A percentile compares a stretch with the other conserved stretches of the same genome.
Evolutionary conservation across 1,140 invertebrate species (phyloP).

Genomic region (Battus philenor): DNA sequence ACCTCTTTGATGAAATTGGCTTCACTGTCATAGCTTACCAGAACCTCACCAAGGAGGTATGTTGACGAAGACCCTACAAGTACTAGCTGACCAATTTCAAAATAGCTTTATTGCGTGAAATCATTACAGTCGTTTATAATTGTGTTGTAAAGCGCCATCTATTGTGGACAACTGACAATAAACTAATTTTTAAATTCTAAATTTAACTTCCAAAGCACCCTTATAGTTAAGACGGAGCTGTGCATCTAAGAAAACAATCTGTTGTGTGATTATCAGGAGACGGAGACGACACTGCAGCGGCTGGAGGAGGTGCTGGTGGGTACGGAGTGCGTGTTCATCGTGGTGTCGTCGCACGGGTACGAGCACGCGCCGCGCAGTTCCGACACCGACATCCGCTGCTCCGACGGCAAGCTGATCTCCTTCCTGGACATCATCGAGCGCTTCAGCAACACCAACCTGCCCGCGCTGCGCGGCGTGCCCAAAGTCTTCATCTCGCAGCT

Average conservation of each 20-base stretch:
- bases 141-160: too few relatives aligned
- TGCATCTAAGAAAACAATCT: too few relatives aligned
- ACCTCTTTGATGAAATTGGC: conserved; percentile 63
- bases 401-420: conserved; percentile 64
- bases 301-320: conserved; percentile 37
- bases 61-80: too few relatives aligned
- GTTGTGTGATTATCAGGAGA: too few relatives aligned
- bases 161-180: too few relatives aligned
- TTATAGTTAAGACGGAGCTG: too few relatives aligned
- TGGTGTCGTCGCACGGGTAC: conserved; percentile 71
- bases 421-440: conserved; percentile 74
- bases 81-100: too few relatives aligned
- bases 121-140: too few relatives aligned
- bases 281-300: conserved; percentile 34
- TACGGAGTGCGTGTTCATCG: conserved; percentile 62
- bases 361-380: conserved; percentile 26
- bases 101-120: too few relatives aligned
- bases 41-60: conserved; percentile 48
- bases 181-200: too few relatives aligned
- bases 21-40: conserved; percentile 49
- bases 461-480: conserved; percentile 79
- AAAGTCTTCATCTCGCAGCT: conserved; percentile 89
- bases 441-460: conserved; percentile 80
- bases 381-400: conserved; percentile 59
- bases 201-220: too few relatives aligned